Evolutionary conservation across 1,140 invertebrate species (phyloP), one percentile per base, ranked within the genome.

Genomic region (Euwallacea similis): DNA sequence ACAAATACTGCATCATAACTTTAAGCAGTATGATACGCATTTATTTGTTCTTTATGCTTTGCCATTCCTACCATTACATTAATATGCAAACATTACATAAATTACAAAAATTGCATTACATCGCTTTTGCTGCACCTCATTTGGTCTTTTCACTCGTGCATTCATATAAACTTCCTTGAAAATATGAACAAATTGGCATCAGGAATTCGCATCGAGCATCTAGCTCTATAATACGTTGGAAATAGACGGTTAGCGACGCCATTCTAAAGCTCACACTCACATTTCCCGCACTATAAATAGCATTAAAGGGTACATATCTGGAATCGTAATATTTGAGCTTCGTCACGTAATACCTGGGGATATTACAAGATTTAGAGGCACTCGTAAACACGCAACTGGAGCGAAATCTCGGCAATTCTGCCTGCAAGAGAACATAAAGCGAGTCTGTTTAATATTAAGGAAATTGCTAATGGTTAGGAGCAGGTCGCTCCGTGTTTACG

Each of bases 341-440:
- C 15, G 62, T 64, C 62, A 64, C 62, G 62, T 64, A 64, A 64
- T 64, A 64, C 62, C 62, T 64, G 33, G 62, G 62, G 62, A 64
- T 64, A 64, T 64, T 64, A 64, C 62, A 33, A 64, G 62, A 64
- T 64, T 64, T 64, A 64, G n/a, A 64, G 62, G 46, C 62, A 64
- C 62, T 53, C 62, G 62, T 64, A 64, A 64, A 64, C 62, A 64
- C 62, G 62, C 62, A 64, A 64, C 62, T 16, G 62, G n/a, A 64
- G 44, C 62, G 62, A 64, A 64, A 64, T 64, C 62, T 64, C 62
- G 44, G 46, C 62, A 64, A 64, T 64, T 64, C 62, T 41, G 58
- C 62, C 46, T 64, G 43, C 43, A 64, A 64, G 44, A 64, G 62
- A 46, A 64, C 62, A 64, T 64, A 64, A 64, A 64, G 46, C 62